Evolutionary conservation across 2,113 vertebrate genomes (phyloP).

Genomic region (Cyprinus carpio): DNA sequence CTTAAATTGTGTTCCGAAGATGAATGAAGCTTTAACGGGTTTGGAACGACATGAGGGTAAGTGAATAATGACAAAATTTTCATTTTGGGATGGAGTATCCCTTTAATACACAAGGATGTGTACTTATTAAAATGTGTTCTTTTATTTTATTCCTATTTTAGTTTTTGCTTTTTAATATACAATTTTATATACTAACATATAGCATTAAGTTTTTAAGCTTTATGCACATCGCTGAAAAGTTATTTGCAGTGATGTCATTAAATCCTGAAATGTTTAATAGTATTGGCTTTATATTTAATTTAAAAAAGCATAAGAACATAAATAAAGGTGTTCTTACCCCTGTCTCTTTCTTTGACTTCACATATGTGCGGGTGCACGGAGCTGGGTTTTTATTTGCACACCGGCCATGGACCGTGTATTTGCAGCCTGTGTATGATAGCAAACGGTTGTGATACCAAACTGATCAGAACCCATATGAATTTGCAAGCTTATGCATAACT

Average conservation of each 20-base stretch:
- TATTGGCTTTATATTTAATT: background rate
- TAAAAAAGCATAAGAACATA: background rate
- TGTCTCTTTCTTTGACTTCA: slow-evolving; percentile 84
- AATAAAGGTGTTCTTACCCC: slow-evolving; percentile 73
- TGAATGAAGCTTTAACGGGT: no score
- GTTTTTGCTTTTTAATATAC: background rate
- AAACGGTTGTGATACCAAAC: slow-evolving; percentile 9
- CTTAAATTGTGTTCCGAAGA: no score
- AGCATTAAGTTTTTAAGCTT: background rate
- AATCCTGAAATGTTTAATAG: background rate
- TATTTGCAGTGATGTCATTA: background rate
- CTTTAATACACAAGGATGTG: no score
- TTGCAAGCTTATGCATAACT: background rate
- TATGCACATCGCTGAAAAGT: background rate
- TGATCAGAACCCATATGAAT: background rate
- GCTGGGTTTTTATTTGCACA: slow-evolving; percentile 85
- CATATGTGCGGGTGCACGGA: slow-evolving; percentile 84
- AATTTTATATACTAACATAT: background rate
- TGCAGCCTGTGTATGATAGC: slow-evolving; percentile 79
- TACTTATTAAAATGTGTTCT: background rate
- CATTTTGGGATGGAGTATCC: no score
- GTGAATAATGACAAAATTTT: no score
- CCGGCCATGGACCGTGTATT: slow-evolving; percentile 85
- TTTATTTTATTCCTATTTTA: background rate
- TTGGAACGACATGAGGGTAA: no score